Base-by-base conservation (phyloP, 2,797 vertebrate species). In the Parauchenoglanis punctatus region DNA sequence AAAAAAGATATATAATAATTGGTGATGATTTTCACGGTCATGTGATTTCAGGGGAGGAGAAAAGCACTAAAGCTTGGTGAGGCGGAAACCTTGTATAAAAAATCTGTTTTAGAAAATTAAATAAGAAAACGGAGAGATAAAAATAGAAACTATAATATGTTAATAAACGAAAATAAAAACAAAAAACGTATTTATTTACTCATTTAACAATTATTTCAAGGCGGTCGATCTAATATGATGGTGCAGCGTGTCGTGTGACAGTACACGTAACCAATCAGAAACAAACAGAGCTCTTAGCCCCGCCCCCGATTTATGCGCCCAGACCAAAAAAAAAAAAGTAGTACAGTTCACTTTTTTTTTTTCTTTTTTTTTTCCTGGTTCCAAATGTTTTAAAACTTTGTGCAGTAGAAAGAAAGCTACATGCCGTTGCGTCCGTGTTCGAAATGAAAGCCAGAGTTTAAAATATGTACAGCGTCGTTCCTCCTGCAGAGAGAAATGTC, bases 401-500 rank as follows among this genome's bases (percentile, higher is more conserved):
- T 28, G 7, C 3, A 35, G 7, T 31, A 17, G 13, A 0, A 35
- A 17, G 52, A 28, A n/a, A 40, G 17, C 17, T 49, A 35, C 23
- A 4, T 1, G 0, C 7, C n/a, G 20, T 46, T 87, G n/a, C n/a
- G 40, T 72, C 12, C n/a, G 31, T 25, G 17, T 83, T 63, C 35
- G 56, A 18, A 49, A 73, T 59, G 20, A 23, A 81, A 73, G 4
- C 52, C 65, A 13, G 67, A 46, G 54, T 35, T 54, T n/a, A 49
- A n/a, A 82, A 49, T 63, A 56, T 49, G 70, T 83, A 23, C 23
- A 59, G 46, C 49, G 7, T 49, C 7, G 1, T 35, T 58, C 40
- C 54, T 54, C 63, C 75, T 49, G 52, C 87, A 2, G 83, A 81
- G 87, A 63, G 54, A 85, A 73, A 73, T 40, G 56, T 75, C 87